A percentile compares a stretch with the other conserved stretches of the same genome.
Conservation (phyloP, 2,797 vertebrate genomes). For the Characodon lateralis region DNA sequence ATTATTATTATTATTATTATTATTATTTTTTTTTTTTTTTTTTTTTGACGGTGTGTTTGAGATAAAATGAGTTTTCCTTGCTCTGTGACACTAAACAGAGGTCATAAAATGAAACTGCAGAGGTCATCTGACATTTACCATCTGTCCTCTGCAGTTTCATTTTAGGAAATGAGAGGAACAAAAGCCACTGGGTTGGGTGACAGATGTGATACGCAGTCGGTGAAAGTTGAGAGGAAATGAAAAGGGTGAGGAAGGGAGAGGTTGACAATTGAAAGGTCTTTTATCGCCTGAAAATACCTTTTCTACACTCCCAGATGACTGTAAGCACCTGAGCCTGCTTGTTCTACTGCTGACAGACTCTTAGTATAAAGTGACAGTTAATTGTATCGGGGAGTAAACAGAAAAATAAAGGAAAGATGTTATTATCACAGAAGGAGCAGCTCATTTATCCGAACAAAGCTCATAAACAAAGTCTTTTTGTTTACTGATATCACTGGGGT, state of each 20-base stretch:
- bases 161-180: constrained; percentile 52
- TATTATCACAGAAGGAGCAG: constrained; percentile 12
- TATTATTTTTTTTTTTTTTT: constrained; percentile 11
- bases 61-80: constrained; percentile 10
- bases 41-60: background rate
- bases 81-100: constrained; percentile 27
- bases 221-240: constrained; percentile 58
- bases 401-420: constrained; percentile 29
- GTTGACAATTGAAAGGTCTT: constrained; percentile 47
- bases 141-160: constrained; percentile 50
- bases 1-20: too few relatives aligned
- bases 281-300: constrained; percentile 48
- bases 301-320: constrained; percentile 38
- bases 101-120: constrained; percentile 8
- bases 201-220: constrained; percentile 45
- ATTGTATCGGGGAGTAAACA: constrained; percentile 47
- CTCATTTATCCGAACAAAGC: constrained; percentile 37
- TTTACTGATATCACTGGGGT: constrained; percentile 35
- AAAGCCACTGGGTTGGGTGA: constrained; percentile 47
- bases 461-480: constrained; percentile 41
- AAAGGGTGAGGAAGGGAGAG: constrained; percentile 30
- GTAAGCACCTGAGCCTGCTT: constrained; percentile 26
- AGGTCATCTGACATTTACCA: constrained; percentile 32
- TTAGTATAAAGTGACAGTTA: constrained; percentile 30
- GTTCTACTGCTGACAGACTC: background rate